Percentiles rank a stretch among this genome's conserved stretches.
phyloP scores from a whole-genome alignment of 2,797 vertebrate genomes.

The Paramormyrops hopkinsi region DNA sequence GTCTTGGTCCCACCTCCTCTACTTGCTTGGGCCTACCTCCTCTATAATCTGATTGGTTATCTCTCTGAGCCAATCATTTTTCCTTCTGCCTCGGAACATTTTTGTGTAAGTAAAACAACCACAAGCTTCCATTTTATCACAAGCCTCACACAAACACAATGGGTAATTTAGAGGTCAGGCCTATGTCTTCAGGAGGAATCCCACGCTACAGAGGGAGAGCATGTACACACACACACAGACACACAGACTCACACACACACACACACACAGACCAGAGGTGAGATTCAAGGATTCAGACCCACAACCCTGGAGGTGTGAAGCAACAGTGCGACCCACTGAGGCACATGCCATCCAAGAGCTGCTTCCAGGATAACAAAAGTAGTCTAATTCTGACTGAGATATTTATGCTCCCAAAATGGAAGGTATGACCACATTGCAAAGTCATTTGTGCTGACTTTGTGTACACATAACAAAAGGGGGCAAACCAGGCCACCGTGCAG shows the following conservation, averaged over 20 bases:
- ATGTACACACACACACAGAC: neutral
- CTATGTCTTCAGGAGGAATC: neutral
- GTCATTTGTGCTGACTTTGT: neutral
- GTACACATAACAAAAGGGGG: neutral
- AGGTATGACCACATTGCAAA: neutral
- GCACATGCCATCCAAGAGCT: neutral
- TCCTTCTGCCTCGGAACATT: neutral
- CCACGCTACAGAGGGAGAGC: neutral
- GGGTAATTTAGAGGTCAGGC: neutral
- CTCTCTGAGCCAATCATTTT: neutral
- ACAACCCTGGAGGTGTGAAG: neutral
- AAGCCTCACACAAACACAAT: neutral
- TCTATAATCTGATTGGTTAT: neutral
- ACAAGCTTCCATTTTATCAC: neutral
- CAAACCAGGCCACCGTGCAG: neutral
- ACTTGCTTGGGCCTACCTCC: neutral
- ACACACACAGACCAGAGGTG: neutral
- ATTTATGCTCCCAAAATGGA: neutral
- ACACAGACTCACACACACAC: neutral
- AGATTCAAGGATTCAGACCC: neutral
- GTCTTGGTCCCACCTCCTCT: neutral
- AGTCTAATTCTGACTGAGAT: neutral
- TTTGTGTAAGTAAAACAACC: neutral
- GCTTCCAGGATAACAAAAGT: neutral
- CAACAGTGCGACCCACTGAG: neutral